Conservation (phyloP, 2,888 invertebrate species). For the Periphyllus acericola region DNA sequence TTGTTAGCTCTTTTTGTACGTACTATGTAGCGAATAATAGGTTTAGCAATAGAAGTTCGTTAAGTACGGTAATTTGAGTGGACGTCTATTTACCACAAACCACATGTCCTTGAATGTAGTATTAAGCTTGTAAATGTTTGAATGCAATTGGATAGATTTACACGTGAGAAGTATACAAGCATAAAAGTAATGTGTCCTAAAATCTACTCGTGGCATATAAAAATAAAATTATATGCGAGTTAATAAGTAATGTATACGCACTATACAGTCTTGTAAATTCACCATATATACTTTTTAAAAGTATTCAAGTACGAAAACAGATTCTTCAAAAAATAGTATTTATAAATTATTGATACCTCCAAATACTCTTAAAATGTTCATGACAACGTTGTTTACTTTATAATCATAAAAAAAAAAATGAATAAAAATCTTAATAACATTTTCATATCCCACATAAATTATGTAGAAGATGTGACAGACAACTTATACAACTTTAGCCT, state of each 20-base stretch:
- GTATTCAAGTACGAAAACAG: too few relatives aligned
- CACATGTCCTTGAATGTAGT: background rate
- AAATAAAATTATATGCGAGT: background rate
- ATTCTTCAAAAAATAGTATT: too few relatives aligned
- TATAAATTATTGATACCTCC: too few relatives aligned
- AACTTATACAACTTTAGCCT: too few relatives aligned
- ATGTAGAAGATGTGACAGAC: too few relatives aligned
- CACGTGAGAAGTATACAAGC: background rate
- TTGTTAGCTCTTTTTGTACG: constrained; percentile 2
- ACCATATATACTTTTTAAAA: too few relatives aligned
- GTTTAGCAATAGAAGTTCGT: constrained; percentile 33
- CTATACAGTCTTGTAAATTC: too few relatives aligned
- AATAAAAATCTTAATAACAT: too few relatives aligned
- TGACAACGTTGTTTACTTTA: too few relatives aligned
- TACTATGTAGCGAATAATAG: constrained; percentile 24
- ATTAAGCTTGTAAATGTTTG: background rate
- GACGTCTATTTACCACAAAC: constrained; percentile 28
- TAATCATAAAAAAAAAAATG: too few relatives aligned
- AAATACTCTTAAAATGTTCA: too few relatives aligned
- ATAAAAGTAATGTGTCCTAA: background rate
- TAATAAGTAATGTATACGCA: background rate
- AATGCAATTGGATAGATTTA: background rate
- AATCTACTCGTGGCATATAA: background rate
- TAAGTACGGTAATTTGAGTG: constrained; percentile 44
- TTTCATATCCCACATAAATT: too few relatives aligned